A percentile compares a stretch with the other conserved stretches of the same genome.
These are phyloP conservation scores for Brachionus calyciflorus DNA, from an alignment of 1,140 invertebrate species.

Conservation along the genomic window DNA sequence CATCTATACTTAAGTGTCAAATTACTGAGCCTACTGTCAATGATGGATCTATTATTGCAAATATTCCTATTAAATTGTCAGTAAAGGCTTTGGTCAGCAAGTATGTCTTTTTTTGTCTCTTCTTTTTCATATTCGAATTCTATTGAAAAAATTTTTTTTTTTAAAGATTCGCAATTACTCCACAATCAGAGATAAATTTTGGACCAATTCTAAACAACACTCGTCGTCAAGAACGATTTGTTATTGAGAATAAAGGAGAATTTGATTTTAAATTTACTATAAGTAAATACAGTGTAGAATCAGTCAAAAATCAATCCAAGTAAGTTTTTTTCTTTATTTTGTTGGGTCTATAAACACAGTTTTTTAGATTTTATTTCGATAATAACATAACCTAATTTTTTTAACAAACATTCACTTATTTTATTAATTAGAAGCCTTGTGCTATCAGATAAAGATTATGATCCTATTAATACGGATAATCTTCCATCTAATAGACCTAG, in stretches of 20 bases:
- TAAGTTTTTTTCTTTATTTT: not conserved
- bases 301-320: constrained; percentile 27
- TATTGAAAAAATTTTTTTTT: not conserved
- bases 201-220: constrained; percentile 57
- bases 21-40: constrained; percentile 58
- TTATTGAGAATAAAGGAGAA: constrained; percentile 60
- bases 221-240: constrained; percentile 56
- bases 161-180: constrained; percentile 56
- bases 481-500: not conserved
- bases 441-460: no score
- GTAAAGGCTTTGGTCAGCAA: constrained; percentile 59
- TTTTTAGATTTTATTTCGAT: no score
- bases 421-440: not conserved
- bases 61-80: constrained; percentile 60
- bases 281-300: not conserved
- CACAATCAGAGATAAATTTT: constrained; percentile 60
- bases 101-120: constrained; percentile 52
- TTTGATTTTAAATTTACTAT: constrained; percentile 61
- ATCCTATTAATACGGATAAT: not conserved
- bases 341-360: no score
- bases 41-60: constrained; percentile 58
- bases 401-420: not conserved
- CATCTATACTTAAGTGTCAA: constrained; percentile 53
- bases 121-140: not conserved
- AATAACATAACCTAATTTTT: no score